A percentile compares a stretch with the other conserved stretches of the same genome.
These are phyloP conservation scores for Myrmecophaga tridactyla DNA, from an alignment of 2,113 vertebrate genomes.

Conservation along the genomic window DNA sequence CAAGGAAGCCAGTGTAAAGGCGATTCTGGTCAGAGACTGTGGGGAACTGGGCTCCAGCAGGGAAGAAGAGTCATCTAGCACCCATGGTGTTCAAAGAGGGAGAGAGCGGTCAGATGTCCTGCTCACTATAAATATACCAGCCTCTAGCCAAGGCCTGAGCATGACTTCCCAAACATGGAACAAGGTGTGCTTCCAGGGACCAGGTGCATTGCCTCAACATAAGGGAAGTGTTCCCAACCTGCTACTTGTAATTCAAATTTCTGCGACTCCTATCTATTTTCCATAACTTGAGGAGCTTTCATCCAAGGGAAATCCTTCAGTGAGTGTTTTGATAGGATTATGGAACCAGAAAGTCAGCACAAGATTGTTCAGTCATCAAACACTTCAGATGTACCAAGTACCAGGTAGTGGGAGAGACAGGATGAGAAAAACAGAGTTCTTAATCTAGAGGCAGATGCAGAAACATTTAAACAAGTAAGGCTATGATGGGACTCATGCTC, in stretches of 20 bases:
- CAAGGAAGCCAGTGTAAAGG: background rate
- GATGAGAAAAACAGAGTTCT: background rate
- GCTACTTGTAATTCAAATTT: background rate
- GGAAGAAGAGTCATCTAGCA: background rate
- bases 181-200: conserved; percentile 15
- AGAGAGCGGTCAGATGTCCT: background rate
- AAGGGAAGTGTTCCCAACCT: background rate
- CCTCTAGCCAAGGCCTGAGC: conserved; percentile 23
- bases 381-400: background rate
- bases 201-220: background rate
- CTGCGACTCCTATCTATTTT: background rate
- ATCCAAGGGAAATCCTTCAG: background rate
- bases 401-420: background rate
- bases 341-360: background rate
- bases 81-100: background rate
- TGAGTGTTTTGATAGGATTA: background rate
- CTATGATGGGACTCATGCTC: background rate
- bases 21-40: background rate
- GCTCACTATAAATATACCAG: conserved; percentile 38
- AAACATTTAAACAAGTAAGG: background rate
- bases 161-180: background rate
- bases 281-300: background rate
- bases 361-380: background rate
- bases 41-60: background rate
- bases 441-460: background rate